Evolutionary conservation across 1,140 invertebrate genomes (phyloP), one percentile per base, ranked within the genome.

Genomic region (Mizuhopecten yessoensis): DNA sequence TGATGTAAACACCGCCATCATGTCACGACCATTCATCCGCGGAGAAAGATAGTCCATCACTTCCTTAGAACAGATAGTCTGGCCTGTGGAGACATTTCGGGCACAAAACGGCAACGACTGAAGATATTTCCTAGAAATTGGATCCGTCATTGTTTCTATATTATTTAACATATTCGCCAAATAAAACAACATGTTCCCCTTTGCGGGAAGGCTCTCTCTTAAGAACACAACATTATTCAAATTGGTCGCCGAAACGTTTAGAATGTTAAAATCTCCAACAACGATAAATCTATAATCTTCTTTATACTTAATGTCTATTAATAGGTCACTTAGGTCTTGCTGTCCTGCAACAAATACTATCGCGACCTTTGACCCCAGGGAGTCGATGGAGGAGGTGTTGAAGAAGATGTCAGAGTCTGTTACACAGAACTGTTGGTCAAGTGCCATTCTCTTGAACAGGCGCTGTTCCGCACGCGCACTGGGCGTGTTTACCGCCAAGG

Each of bases 341-440:
- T 91, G 13, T 34, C 86, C 88, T 34, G 91, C 42, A 2, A 86
- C 88, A 87, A 91, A 91, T 13, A 91, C 29, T 17, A 91, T 34
- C 9, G 88, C 75, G 23, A 90, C 86, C 23, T 90, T 49, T 49
- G 86, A 89, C 34, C n/a, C 49, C 17, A 49, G 13, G 20, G 45
- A 86, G 2, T 34, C 29, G 11, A 90, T 29, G 23, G 86, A 33
- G 11, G 86, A 39, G 17, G 15, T 49, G 33, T 49, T 45, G 13
- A 45, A 17, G 34, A 23, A 86, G 0, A 34, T 20, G 49, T 1
- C 33, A 17, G 49, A 49, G 33, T 23, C 86, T n/a, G 13, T 34
- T 17, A 34, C 36, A 87, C 89, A 90, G 0, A 90, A 49, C 11
- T 87, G 39, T 29, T 91, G 33, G 0, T 86, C 33, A 34, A n/a